Conservation (phyloP, 2,113 vertebrate species). For the Chrysochloris asiatica region DNA sequence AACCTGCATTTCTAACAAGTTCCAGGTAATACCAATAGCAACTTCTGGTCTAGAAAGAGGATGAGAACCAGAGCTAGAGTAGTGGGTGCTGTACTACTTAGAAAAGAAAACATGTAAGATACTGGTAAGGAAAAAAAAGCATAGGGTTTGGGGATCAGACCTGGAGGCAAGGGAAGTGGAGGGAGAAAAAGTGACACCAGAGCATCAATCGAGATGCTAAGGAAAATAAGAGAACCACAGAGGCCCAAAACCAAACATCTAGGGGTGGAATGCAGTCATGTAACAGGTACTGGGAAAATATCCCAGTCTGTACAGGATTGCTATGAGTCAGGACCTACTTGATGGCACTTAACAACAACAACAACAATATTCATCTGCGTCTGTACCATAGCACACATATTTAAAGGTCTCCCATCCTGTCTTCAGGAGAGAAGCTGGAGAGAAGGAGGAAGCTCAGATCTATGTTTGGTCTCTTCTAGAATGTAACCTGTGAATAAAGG, state of each 20-base stretch:
- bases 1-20: conserved; percentile 13
- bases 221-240: not conserved
- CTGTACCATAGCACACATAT: not conserved
- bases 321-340: too few relatives aligned
- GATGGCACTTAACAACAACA: too few relatives aligned
- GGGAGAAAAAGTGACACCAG: not conserved
- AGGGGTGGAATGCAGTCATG: not conserved
- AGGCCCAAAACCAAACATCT: not conserved
- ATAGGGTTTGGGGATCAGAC: not conserved
- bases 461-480: not conserved
- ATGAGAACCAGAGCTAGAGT: not conserved
- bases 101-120: not conserved
- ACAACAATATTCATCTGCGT: not conserved
- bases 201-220: too few relatives aligned
- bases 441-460: not conserved
- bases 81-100: not conserved
- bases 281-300: too few relatives aligned
- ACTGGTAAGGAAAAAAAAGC: not conserved
- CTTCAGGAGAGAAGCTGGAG: conserved; percentile 11
- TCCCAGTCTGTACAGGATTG: not conserved
- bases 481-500: not conserved
- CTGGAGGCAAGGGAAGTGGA: not conserved
- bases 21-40: not conserved
- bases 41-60: not conserved
- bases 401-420: conserved; percentile 19